These are phyloP conservation scores for Porites rus DNA, from an alignment of 92 coral and sea anemone species.

Conservation along the genomic window DNA sequence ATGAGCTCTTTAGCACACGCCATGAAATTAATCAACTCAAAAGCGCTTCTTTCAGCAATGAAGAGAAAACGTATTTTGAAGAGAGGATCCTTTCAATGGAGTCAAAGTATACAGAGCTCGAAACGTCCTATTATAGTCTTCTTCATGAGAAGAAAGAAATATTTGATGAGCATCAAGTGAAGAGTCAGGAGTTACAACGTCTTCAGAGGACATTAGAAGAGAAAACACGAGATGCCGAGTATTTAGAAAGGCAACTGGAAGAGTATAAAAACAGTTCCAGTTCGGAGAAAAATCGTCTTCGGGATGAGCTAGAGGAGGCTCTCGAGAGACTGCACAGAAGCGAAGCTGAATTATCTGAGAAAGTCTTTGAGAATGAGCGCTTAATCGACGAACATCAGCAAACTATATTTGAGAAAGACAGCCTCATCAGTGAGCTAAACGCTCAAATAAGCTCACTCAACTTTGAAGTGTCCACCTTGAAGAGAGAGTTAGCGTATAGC, in stretches of 20 bases:
- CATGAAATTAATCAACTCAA: slow-evolving; percentile 41
- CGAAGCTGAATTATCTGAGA: slow-evolving; percentile 56
- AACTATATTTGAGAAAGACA: slow-evolving; percentile 41
- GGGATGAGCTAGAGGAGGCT: slow-evolving; percentile 70
- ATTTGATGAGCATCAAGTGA: slow-evolving; percentile 17
- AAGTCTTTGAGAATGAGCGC: slow-evolving; percentile 29
- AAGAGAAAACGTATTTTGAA: slow-evolving; percentile 28
- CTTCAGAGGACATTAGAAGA: slow-evolving; percentile 55
- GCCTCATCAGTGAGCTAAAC: slow-evolving; percentile 34
- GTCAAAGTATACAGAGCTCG: slow-evolving; percentile 18
- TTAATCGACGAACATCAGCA: slow-evolving; percentile 36
- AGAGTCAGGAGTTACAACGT: slow-evolving; percentile 43
- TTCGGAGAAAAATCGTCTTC: slow-evolving; percentile 57
- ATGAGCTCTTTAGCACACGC: slow-evolving; percentile 50
- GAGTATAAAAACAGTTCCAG: slow-evolving; percentile 28
- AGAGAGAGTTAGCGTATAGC: slow-evolving; percentile 33
- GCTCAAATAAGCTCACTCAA: slow-evolving; percentile 36
- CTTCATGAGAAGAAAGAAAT: slow-evolving; percentile 35
- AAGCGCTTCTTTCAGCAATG: slow-evolving; percentile 24
- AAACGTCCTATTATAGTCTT: slow-evolving; percentile 9
- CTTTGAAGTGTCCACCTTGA: slow-evolving; percentile 40
- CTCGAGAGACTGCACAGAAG: slow-evolving; percentile 56
- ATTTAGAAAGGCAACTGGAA: slow-evolving; percentile 50
- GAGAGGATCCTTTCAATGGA: slow-evolving; percentile 9
- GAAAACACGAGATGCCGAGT: slow-evolving; percentile 37